Conservation (phyloP, 2,113 vertebrate species). For the Lamprotornis superbus region DNA sequence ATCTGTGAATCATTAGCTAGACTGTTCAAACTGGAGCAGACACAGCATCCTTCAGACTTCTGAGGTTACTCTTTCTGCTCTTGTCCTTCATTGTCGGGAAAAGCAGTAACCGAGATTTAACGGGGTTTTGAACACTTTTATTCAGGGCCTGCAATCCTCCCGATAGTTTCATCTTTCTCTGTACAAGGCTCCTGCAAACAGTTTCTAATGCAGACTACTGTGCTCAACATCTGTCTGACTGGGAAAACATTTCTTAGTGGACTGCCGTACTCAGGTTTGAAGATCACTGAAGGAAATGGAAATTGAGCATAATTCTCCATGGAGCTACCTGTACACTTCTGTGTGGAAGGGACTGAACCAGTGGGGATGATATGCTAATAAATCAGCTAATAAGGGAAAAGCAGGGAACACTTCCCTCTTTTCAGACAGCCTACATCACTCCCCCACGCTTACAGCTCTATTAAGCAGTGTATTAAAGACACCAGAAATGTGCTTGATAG, state of each 20-base stretch:
- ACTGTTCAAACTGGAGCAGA: constrained; percentile 24
- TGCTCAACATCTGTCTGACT: not conserved
- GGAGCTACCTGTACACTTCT: not conserved
- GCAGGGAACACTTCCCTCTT: not conserved
- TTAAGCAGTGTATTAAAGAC: not conserved
- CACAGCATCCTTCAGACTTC: constrained; percentile 33
- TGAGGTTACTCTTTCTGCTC: constrained; percentile 26
- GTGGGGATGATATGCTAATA: constrained; percentile 8
- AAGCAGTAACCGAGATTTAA: constrained; percentile 26
- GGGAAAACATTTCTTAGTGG: not conserved
- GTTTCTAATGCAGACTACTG: not conserved
- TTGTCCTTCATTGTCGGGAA: constrained; percentile 14
- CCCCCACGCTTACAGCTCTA: not conserved
- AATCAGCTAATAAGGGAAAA: constrained; percentile 5
- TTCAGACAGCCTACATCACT: not conserved
- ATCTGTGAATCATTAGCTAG: constrained; percentile 15
- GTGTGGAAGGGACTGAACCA: not conserved
- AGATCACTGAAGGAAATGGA: constrained; percentile 25
- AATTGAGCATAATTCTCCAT: not conserved
- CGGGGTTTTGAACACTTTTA: constrained; percentile 18
- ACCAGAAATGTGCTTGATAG: not conserved
- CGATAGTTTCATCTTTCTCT: not conserved
- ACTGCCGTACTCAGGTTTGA: not conserved
- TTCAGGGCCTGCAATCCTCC: not conserved
- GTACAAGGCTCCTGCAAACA: not conserved